Evolutionary conservation across 2,113 vertebrate genomes (phyloP).

Genomic region (Petroica traversi): DNA sequence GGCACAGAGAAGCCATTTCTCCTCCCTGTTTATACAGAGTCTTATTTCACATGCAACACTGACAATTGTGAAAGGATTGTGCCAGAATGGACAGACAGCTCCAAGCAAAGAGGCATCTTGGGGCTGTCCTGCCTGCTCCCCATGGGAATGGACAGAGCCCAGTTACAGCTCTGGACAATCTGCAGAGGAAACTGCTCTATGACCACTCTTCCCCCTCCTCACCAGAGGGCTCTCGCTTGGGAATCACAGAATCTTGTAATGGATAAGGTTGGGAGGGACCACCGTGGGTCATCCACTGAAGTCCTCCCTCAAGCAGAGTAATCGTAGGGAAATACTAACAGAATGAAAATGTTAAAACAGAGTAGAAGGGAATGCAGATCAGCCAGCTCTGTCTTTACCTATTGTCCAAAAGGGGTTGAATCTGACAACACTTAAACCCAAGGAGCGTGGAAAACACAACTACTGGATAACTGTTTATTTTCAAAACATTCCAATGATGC

Average conservation of each 20-base stretch:
- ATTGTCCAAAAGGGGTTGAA: background rate
- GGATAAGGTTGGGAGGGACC: background rate
- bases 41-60: background rate
- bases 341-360: background rate
- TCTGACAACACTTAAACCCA: background rate
- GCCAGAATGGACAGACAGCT: background rate
- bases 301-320: background rate
- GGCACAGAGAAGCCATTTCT: background rate
- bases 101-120: background rate
- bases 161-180: background rate
- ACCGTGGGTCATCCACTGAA: background rate
- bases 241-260: background rate
- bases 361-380: background rate
- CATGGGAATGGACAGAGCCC: background rate
- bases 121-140: background rate
- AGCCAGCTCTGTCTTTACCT: background rate
- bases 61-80: background rate
- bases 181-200: background rate
- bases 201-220: background rate
- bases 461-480: background rate
- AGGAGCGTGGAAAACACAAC: background rate
- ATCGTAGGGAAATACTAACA: background rate
- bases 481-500: background rate
- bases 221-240: background rate
- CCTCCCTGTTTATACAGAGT: background rate